A percentile compares a stretch with the other conserved stretches of the same genome.
Evolutionary conservation across 2,888 invertebrate species (phyloP).

Genomic region (Dasypolia templi): DNA sequence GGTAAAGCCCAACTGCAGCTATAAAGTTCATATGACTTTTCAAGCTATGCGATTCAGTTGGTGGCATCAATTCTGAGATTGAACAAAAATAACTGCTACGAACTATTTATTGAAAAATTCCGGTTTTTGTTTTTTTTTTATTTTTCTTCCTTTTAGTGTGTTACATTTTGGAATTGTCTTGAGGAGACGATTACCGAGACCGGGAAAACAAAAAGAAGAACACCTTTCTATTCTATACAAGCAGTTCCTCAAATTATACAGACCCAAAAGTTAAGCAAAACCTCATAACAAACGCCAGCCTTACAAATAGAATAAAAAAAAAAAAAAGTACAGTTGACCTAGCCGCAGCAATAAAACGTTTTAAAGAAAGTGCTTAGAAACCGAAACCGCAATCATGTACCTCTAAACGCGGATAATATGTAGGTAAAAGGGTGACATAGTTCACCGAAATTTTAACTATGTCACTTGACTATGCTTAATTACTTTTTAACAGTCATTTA

Average conservation of each 20-base stretch:
- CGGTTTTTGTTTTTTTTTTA: neutral
- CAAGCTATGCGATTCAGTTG: neutral
- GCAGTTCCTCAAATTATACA: neutral
- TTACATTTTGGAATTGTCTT: neutral
- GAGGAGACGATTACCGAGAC: neutral
- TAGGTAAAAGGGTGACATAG: constrained; percentile 62
- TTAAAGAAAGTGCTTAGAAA: constrained; percentile 58
- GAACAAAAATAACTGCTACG: neutral
- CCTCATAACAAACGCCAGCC: neutral
- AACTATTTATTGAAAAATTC: neutral
- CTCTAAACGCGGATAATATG: constrained; percentile 26
- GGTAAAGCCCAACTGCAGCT: neutral
- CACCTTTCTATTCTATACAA: neutral
- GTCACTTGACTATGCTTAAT: constrained; percentile 45
- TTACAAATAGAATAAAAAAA: constrained; percentile 28
- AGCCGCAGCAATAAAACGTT: constrained; percentile 47
- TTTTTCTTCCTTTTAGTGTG: neutral
- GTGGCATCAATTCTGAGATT: neutral
- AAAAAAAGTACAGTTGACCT: constrained; percentile 48
- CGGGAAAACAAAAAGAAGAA: neutral
- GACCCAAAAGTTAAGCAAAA: neutral
- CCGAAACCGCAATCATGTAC: constrained; percentile 48
- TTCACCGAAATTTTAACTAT: constrained; percentile 42
- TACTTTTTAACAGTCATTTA: constrained; percentile 36
- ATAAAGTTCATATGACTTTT: neutral